Evolutionary conservation across 2,797 vertebrate genomes (phyloP).

Genomic region (Channallabes apus): DNA sequence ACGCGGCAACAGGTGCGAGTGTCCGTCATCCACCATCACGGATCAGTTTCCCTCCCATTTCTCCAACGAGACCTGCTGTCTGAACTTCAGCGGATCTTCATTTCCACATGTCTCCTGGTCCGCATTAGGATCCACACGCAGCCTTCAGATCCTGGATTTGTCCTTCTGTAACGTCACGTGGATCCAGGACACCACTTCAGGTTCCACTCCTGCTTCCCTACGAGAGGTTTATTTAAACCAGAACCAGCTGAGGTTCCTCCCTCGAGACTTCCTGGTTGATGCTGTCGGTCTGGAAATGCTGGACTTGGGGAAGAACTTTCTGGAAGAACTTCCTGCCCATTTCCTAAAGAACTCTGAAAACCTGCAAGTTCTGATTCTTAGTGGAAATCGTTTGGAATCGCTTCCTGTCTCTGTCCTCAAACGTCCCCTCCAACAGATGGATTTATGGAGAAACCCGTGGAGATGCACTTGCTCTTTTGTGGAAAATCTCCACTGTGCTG

Average conservation of each 20-base stretch:
- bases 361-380: conserved; percentile 74
- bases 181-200: conserved; percentile 53
- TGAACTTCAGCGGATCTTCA: conserved; percentile 81
- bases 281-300: conserved; percentile 73
- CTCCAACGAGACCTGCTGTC: conserved; percentile 72
- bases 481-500: conserved; percentile 63
- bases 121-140: conserved; percentile 63
- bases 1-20: conserved; percentile 67
- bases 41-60: conserved; percentile 65
- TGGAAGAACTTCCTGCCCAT: conserved; percentile 73
- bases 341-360: conserved; percentile 77
- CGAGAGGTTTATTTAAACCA: conserved; percentile 74
- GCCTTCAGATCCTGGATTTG: conserved; percentile 77
- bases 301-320: conserved; percentile 76
- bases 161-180: conserved; percentile 76
- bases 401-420: conserved; percentile 74
- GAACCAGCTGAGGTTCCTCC: conserved; percentile 76
- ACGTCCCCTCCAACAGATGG: conserved; percentile 69
- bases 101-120: conserved; percentile 75
- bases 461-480: conserved; percentile 80
- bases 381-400: conserved; percentile 72
- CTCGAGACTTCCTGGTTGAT: conserved; percentile 74
- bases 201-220: conserved; percentile 56
- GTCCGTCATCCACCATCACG: conserved; percentile 69
- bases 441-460: conserved; percentile 81